Evolutionary conservation across 2,888 invertebrate genomes (phyloP), one percentile per base, ranked within the genome.

Genomic region (Scrobipalpa costella): DNA sequence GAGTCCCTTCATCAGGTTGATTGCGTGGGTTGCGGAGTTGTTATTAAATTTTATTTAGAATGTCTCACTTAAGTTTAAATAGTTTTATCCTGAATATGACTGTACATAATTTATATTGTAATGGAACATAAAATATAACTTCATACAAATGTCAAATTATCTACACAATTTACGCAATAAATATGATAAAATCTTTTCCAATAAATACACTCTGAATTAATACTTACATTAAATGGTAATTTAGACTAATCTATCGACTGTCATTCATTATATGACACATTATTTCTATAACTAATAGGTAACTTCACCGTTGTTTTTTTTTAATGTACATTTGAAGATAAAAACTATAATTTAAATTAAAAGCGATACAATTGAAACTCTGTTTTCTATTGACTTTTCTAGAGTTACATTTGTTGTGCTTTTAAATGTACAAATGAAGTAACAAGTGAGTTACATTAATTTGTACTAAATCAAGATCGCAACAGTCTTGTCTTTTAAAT

Each of bases 401-500:
- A 49, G 27, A 21, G 44, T 44, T 44, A n/a, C 15, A 6, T n/a
- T 33, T 57, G 27, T 34, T 57, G n/a, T 36, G 34, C 57, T 17
- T 34, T 11, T 15, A 38, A 55, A 47, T 44, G 21, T 40, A 55
- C 63, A 65, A 61, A 58, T 61, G 27, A 50, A 68, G 71, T 71
- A 64, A 67, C 67, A 71, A 66, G 61, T 70, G 63, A 66, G 65
- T 68, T 64, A 47, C 50, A 63, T 78, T 73, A 66, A 70, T 88
- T 88, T 89, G 89, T 89, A 90, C 90, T 89, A 83, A 88, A 74
- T 79, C 77, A 79, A 81, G 77, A 74, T 79, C 19, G 19, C 21
- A 38, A 86, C 88, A 90, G 90, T 90, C 90, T 90, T 86, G 79
- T 84, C 27, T 83, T 84, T 79, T 70, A 80, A 75, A 85, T 90